A percentile compares a stretch with the other conserved stretches of the same genome.
Evolutionary conservation across 2,113 vertebrate genomes (phyloP).

Genomic region (Tachysurus vachellii): DNA sequence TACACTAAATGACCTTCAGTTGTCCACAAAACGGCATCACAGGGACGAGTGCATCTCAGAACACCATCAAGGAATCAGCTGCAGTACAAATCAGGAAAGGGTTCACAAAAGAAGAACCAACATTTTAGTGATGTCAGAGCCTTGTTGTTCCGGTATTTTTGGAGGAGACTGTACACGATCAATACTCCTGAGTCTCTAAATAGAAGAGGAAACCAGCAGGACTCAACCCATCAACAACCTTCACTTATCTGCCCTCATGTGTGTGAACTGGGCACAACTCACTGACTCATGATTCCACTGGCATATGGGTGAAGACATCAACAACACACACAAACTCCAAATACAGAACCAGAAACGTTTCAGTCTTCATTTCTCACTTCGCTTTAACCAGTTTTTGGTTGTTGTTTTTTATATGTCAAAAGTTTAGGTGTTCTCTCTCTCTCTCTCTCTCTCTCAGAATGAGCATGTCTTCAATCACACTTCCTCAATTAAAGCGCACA

Average conservation of each 20-base stretch:
- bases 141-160: not conserved
- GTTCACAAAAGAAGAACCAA: no score
- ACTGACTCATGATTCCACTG: not conserved
- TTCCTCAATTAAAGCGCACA: not conserved
- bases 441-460: not conserved
- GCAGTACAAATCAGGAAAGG: not conserved
- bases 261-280: not conserved
- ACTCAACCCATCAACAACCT: not conserved
- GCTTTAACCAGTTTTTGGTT: not conserved
- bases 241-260: not conserved
- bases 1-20: not conserved
- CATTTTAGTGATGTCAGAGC: not conserved
- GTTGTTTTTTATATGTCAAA: not conserved
- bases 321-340: not conserved
- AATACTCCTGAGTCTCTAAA: not conserved
- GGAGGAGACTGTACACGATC: not conserved
- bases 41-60: not conserved
- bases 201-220: not conserved
- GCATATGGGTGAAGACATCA: not conserved
- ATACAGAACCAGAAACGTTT: not conserved
- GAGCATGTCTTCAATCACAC: not conserved
- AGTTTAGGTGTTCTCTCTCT: not conserved
- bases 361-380: constrained; percentile 12
- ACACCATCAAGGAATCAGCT: not conserved
- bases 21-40: not conserved